Evolutionary conservation across 1,140 invertebrate species (phyloP).

Genomic region (Hesperophylax magnus): DNA sequence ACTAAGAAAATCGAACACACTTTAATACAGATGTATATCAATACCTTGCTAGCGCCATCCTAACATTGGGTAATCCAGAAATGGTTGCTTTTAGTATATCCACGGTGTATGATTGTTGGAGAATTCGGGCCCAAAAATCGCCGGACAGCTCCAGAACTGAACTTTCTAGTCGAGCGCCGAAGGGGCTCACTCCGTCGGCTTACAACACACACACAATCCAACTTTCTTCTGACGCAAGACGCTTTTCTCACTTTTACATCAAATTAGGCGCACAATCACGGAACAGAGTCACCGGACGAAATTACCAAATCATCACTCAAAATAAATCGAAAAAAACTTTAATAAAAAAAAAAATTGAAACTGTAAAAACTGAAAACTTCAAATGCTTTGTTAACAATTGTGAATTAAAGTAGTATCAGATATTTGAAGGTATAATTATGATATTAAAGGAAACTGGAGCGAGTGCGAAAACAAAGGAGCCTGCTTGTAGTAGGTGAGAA

Average conservation of each 20-base stretch:
- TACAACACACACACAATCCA: conserved; percentile 25
- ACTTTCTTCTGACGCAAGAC: conserved; percentile 22
- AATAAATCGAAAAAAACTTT: background rate
- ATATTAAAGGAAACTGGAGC: conserved; percentile 29
- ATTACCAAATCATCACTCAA: conserved; percentile 23
- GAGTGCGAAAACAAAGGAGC: conserved; percentile 28
- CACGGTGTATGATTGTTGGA: conserved; percentile 51
- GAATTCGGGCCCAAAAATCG: conserved; percentile 39
- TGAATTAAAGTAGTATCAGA: conserved; percentile 25
- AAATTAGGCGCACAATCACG: background rate
- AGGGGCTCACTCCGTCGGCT: conserved; percentile 30
- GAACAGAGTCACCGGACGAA: conserved; percentile 15
- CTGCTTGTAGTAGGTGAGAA: conserved; percentile 12
- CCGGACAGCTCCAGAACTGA: conserved; percentile 20
- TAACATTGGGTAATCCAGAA: conserved; percentile 58
- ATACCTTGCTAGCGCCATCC: conserved; percentile 58
- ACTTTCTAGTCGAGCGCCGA: conserved; percentile 35
- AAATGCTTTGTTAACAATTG: background rate
- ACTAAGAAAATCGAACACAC: background rate
- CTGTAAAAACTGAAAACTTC: background rate
- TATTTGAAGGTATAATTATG: background rate
- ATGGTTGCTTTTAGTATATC: conserved; percentile 57
- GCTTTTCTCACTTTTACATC: conserved; percentile 24
- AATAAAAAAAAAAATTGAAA: background rate
- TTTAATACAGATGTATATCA: conserved; percentile 10